These are phyloP conservation scores for Eupeodes luniger DNA, from an alignment of 2,888 invertebrate genomes.

Conservation along the genomic window DNA sequence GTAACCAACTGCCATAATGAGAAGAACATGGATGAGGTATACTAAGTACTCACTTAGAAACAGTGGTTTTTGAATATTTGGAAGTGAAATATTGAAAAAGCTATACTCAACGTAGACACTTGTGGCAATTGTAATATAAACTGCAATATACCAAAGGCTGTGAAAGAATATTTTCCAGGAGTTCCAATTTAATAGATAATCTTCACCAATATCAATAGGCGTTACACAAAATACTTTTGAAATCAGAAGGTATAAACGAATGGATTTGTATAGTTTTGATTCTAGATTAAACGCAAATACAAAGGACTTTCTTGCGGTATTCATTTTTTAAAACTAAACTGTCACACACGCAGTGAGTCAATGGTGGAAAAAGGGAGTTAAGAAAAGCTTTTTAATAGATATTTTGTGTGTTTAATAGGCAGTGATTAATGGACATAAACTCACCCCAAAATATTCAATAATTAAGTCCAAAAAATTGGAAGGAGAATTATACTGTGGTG, in stretches of 20 bases:
- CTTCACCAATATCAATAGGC: slow-evolving; percentile 72
- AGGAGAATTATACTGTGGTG: no score
- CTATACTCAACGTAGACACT: slow-evolving; percentile 71
- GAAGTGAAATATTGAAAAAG: slow-evolving; percentile 62
- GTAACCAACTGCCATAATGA: slow-evolving; percentile 63
- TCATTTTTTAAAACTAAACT: slow-evolving; percentile 51
- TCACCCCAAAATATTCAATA: neutral
- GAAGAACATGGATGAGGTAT: slow-evolving; percentile 73
- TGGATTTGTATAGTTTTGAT: slow-evolving; percentile 63
- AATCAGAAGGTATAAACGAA: slow-evolving; percentile 66
- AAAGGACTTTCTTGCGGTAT: slow-evolving; percentile 25
- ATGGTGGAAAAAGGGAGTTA: neutral
- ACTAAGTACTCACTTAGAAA: slow-evolving; percentile 77
- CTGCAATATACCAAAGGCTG: slow-evolving; percentile 70
- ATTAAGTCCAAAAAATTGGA: neutral
- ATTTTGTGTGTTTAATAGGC: neutral
- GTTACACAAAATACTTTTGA: slow-evolving; percentile 76
- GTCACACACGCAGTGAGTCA: rapidly evolving
- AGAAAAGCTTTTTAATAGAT: neutral
- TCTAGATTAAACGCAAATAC: slow-evolving; percentile 53
- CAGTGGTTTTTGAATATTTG: slow-evolving; percentile 77
- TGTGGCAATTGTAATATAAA: slow-evolving; percentile 62
- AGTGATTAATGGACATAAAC: slow-evolving; percentile 3
- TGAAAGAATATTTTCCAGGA: slow-evolving; percentile 56
- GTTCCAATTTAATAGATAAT: neutral